A percentile compares a stretch with the other conserved stretches of the same genome.
phyloP scores from a whole-genome alignment of 2,888 invertebrate genomes.

The Plebejus melissa region DNA sequence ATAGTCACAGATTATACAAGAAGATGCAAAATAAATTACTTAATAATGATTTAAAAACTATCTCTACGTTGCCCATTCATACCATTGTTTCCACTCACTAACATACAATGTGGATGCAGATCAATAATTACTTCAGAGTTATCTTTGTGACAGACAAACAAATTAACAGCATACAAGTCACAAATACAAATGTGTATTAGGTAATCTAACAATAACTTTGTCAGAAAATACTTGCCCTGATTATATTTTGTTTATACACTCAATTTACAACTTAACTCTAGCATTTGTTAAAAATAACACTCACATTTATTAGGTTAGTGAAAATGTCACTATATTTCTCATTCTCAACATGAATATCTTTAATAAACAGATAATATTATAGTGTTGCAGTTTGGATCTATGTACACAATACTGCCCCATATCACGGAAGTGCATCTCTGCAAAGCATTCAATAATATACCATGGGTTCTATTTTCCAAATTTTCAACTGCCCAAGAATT shows the following conservation, averaged over 20 bases:
- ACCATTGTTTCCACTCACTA: constrained; percentile 42
- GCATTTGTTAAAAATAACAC: constrained; percentile 55
- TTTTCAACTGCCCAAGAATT: constrained; percentile 46
- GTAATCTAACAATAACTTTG: constrained; percentile 43
- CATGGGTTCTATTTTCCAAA: constrained; percentile 40
- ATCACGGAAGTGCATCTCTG: constrained; percentile 53
- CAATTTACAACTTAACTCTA: constrained; percentile 57
- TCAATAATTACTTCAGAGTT: constrained; percentile 41
- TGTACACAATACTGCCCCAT: constrained; percentile 72
- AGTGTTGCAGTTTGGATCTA: constrained; percentile 52
- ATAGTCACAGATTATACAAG: constrained; percentile 43
- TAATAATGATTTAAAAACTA: constrained; percentile 43
- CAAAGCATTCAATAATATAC: constrained; percentile 45
- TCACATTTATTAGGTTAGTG: constrained; percentile 54
- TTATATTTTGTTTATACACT: constrained; percentile 52
- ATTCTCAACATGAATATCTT: constrained; percentile 52
- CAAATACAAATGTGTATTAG: constrained; percentile 45
- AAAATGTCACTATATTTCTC: constrained; percentile 55
- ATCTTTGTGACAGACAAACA: constrained; percentile 63
- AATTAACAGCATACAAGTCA: constrained; percentile 51
- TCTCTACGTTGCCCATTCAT: constrained; percentile 45
- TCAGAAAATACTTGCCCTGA: constrained; percentile 48
- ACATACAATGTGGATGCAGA: constrained; percentile 56
- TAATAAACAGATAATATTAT: constrained; percentile 55
- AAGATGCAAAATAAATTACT: constrained; percentile 44